phyloP scores from a whole-genome alignment of 30 jellyfish, hydroid and myxozoan genomes.

The Turritopsis dohrnii region DNA sequence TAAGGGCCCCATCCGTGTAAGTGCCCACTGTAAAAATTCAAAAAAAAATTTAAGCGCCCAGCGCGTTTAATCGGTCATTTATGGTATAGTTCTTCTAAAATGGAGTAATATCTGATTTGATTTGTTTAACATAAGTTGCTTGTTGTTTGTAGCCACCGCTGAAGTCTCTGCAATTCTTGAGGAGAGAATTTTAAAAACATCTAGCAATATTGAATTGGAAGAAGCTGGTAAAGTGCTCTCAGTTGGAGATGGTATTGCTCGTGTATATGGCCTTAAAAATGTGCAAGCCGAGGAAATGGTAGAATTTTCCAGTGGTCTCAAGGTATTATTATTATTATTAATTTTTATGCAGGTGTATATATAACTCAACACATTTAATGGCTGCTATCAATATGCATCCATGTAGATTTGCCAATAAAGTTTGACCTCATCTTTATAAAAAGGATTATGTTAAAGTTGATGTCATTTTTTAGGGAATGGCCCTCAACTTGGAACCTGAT shows the following conservation, averaged over 20 bases:
- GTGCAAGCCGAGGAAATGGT: slow-evolving; percentile 99
- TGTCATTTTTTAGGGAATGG: slow-evolving; percentile 90
- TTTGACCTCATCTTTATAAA: too few species aligned
- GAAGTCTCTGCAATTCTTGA: slow-evolving; percentile 94
- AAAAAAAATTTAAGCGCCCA: too few species aligned
- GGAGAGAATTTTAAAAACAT: slow-evolving; percentile 80
- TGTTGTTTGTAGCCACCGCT: slow-evolving; percentile 65
- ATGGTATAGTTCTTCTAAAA: not conserved
- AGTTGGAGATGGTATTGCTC: slow-evolving; percentile 99
- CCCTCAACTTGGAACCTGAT: slow-evolving; percentile 98
- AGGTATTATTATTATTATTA: slow-evolving; percentile 38
- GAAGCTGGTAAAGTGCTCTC: slow-evolving; percentile 97
- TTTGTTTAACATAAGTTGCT: not conserved
- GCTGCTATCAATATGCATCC: too few species aligned
- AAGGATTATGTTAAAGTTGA: too few species aligned
- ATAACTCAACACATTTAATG: too few species aligned
- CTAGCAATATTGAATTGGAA: slow-evolving; percentile 76
- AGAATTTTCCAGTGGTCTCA: slow-evolving; percentile 96
- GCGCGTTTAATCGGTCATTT: not conserved
- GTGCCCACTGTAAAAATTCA: too few species aligned
- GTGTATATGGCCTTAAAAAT: slow-evolving; percentile 95
- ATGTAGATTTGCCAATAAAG: too few species aligned
- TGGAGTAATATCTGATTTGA: too few species aligned
- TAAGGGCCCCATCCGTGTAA: too few species aligned
- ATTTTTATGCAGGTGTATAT: too few species aligned